Percentiles rank a stretch among this genome's conserved stretches.
Evolutionary conservation across 2,888 invertebrate genomes (phyloP).

Genomic region (Leptinotarsa haldemani): DNA sequence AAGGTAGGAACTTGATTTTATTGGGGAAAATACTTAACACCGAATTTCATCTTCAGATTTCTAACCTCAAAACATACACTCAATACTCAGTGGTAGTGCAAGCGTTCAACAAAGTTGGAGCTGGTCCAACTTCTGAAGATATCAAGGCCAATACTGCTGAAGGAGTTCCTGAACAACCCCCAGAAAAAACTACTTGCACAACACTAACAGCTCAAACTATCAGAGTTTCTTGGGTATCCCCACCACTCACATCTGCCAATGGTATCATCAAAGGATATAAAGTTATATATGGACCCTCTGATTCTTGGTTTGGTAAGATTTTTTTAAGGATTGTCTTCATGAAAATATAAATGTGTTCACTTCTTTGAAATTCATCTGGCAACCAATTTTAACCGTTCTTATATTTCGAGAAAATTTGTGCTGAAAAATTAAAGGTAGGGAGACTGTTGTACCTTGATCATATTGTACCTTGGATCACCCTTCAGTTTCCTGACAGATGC

Average conservation of each 20-base stretch:
- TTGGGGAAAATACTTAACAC: no score
- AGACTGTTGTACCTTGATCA: no score
- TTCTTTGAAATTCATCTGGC: not conserved
- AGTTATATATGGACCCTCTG: conserved; percentile 90
- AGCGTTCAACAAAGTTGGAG: conserved; percentile 93
- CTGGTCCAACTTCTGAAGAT: conserved; percentile 91
- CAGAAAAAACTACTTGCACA: conserved; percentile 91
- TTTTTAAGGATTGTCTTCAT: not conserved
- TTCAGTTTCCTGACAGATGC: no score
- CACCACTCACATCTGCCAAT: conserved; percentile 90
- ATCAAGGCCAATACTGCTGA: conserved; percentile 93
- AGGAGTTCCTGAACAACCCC: conserved; percentile 92
- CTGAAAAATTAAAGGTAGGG: not conserved
- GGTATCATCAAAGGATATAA: conserved; percentile 97
- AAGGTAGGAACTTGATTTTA: conserved; percentile 58
- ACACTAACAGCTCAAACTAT: conserved; percentile 95
- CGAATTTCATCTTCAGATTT: conserved; percentile 49
- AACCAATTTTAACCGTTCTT: not conserved
- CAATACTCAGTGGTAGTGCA: conserved; percentile 96
- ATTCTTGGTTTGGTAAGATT: conserved; percentile 87
- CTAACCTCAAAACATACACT: conserved; percentile 81
- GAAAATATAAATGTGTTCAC: not conserved
- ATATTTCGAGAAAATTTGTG: not conserved
- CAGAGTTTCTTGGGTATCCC: conserved; percentile 93
- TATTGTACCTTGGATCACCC: no score